phyloP scores from a whole-genome alignment of 2,113 vertebrate species.

The Pollimyrus isidori region DNA sequence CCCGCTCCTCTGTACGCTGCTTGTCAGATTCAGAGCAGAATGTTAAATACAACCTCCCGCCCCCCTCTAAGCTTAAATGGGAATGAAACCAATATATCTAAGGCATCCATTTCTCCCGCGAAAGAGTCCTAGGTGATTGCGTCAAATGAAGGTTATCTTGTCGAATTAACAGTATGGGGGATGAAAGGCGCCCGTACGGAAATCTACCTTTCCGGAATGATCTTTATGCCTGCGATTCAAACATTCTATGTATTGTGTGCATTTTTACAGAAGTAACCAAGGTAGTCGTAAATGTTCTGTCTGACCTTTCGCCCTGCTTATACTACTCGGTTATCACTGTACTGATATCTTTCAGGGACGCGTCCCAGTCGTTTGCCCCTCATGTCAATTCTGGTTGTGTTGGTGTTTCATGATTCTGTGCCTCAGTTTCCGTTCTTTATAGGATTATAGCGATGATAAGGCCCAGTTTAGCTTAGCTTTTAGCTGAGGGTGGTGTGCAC shows the following conservation, averaged over 20 bases:
- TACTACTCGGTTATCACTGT: background rate
- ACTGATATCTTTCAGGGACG: background rate
- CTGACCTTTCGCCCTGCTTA: background rate
- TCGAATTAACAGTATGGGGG: background rate
- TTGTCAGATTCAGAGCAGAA: background rate
- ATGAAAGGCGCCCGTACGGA: background rate
- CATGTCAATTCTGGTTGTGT: background rate
- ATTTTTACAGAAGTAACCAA: background rate
- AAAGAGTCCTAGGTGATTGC: background rate
- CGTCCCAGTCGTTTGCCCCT: background rate
- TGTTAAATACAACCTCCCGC: background rate
- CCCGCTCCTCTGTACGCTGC: background rate
- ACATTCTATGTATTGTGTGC: background rate
- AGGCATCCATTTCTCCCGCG: background rate
- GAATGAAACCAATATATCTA: background rate
- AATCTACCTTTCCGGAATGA: background rate
- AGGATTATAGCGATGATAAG: conserved; percentile 55
- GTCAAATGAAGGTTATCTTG: background rate
- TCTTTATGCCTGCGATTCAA: background rate
- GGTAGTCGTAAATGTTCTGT: background rate
- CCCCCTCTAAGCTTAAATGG: background rate
- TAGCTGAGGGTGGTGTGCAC: conserved; percentile 40
- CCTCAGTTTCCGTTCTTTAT: conserved; percentile 44
- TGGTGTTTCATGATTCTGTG: background rate
- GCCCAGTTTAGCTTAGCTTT: conserved; percentile 43